Conservation (phyloP, 2,888 invertebrate species). For the Brachyptera risi region DNA sequence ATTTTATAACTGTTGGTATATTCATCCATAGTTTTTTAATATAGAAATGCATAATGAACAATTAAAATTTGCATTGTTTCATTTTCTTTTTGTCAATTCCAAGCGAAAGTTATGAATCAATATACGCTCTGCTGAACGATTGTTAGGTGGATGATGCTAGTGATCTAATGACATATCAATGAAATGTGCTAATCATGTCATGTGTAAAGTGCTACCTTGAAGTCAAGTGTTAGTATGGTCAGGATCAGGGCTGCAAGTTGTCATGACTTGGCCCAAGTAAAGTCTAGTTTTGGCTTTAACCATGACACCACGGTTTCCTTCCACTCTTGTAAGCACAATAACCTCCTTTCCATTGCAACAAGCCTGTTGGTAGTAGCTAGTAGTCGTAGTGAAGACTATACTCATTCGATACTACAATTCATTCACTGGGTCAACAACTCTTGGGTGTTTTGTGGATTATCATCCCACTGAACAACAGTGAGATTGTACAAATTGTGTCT, state of each 20-base stretch:
- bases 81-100: background rate
- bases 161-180: background rate
- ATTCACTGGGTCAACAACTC: slow-evolving; percentile 32
- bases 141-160: background rate
- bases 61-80: no score
- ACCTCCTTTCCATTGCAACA: slow-evolving; percentile 24
- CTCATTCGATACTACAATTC: slow-evolving; percentile 25
- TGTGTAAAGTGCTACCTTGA: background rate
- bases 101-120: background rate
- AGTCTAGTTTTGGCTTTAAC: slow-evolving; percentile 32
- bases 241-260: slow-evolving; percentile 33
- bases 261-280: slow-evolving; percentile 33
- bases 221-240: slow-evolving; percentile 4
- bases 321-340: slow-evolving; percentile 27
- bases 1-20: no score
- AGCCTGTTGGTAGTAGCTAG: background rate
- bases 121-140: no score
- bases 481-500: slow-evolving; percentile 28
- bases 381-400: slow-evolving; percentile 8
- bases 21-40: no score
- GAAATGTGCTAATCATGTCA: background rate
- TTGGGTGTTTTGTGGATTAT: slow-evolving; percentile 31
- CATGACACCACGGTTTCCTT: slow-evolving; percentile 34
- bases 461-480: slow-evolving; percentile 25
- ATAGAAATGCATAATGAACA: no score